Evolutionary conservation across 1,140 invertebrate species (phyloP).

Genomic region (Amyelois transitella): DNA sequence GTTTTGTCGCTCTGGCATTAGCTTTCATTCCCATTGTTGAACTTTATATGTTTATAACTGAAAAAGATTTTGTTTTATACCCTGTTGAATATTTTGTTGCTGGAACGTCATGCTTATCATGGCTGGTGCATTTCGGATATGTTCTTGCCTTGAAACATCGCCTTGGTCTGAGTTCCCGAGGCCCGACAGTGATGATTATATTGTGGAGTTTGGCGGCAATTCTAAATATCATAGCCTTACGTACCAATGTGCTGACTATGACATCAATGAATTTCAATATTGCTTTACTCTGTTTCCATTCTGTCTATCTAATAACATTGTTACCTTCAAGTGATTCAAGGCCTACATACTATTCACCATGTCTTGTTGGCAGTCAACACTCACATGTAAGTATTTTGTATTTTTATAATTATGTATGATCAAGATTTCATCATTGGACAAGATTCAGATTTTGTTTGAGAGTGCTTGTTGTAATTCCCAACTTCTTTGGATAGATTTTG

Average conservation of each 20-base stretch:
- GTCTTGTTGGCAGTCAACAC: conserved; percentile 71
- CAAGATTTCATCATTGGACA: no score
- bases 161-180: conserved; percentile 80
- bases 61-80: conserved; percentile 57
- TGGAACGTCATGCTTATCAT: conserved; percentile 81
- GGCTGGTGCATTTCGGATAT: conserved; percentile 87
- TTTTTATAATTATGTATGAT: not conserved
- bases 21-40: conserved; percentile 79
- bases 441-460: no score
- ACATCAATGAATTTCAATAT: conserved; percentile 66
- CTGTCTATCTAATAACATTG: conserved; percentile 78
- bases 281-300: conserved; percentile 72
- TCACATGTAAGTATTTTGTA: conserved; percentile 63
- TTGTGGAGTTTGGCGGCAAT: conserved; percentile 80
- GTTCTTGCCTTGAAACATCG: conserved; percentile 79
- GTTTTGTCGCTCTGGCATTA: conserved; percentile 77
- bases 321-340: conserved; percentile 74
- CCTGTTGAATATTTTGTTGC: conserved; percentile 82
- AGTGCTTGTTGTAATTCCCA: no score
- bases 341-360: conserved; percentile 67
- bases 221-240: conserved; percentile 76
- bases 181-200: conserved; percentile 80
- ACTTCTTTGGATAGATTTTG: no score
- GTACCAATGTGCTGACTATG: conserved; percentile 61
- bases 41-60: conserved; percentile 76